A percentile compares a stretch with the other conserved stretches of the same genome.
Conservation (phyloP, 2,888 invertebrate genomes). For the Pecten maximus region DNA sequence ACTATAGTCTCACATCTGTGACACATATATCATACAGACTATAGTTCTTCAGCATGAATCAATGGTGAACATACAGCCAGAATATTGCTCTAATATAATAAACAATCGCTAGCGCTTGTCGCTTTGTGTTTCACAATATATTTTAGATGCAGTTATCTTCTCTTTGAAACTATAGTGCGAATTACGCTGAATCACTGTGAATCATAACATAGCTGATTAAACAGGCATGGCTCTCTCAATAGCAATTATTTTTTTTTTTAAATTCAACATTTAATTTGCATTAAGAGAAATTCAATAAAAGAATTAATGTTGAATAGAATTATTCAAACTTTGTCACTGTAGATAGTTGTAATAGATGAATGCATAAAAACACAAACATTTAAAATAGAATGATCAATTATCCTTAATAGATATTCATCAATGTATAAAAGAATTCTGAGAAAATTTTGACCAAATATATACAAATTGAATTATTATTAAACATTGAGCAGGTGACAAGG, state of each 20-base stretch:
- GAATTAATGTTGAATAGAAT: not conserved
- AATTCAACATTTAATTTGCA: constrained; percentile 12
- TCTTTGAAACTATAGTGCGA: constrained; percentile 28
- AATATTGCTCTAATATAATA: not conserved
- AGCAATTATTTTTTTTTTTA: not conserved
- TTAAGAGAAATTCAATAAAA: not conserved
- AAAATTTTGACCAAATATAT: not conserved
- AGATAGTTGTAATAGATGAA: not conserved
- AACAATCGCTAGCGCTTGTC: constrained; percentile 22
- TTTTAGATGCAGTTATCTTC: constrained; percentile 1
- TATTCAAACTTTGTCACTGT: not conserved
- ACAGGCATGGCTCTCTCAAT: not conserved
- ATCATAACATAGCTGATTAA: not conserved
- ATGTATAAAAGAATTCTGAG: not conserved
- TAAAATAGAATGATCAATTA: not conserved
- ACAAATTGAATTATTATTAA: constrained; percentile 3
- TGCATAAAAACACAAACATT: not conserved
- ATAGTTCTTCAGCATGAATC: constrained; percentile 13
- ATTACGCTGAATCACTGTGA: not conserved
- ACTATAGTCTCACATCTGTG: constrained; percentile 9
- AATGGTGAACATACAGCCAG: constrained; percentile 1
- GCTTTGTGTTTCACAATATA: not conserved
- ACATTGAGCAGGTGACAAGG: constrained; percentile 7
- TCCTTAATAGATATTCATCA: not conserved
- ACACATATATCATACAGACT: constrained; percentile 12